Conservation (phyloP, 1,140 invertebrate genomes). For the Drosophila arawakana region DNA sequence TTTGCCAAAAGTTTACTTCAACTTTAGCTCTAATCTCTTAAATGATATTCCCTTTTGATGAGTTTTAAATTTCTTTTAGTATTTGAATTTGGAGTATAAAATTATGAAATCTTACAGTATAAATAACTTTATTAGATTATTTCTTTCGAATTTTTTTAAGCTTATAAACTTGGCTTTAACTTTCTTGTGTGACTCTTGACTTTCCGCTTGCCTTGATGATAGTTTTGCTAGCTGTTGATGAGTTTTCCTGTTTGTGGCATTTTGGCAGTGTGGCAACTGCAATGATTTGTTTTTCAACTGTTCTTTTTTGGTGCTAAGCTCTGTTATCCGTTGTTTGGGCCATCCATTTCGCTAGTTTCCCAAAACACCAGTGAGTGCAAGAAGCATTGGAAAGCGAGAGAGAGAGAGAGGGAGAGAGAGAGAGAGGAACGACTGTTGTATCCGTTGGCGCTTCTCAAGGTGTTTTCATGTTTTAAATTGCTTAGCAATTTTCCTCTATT, state of each 20-base stretch:
- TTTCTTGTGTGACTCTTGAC: background rate
- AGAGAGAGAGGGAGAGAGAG: background rate
- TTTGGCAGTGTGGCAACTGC: background rate
- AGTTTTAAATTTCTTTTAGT: too few species aligned
- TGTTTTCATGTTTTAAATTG: constrained; percentile 29
- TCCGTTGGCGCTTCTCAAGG: constrained; percentile 35
- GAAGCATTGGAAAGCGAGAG: background rate
- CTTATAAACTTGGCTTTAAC: too few species aligned
- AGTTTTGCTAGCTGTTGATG: background rate
- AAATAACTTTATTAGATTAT: too few species aligned
- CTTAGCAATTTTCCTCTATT: constrained; percentile 37
- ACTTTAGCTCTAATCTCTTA: too few species aligned
- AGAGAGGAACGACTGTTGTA: background rate
- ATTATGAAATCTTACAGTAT: too few species aligned
- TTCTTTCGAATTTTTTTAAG: too few species aligned
- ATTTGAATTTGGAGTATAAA: too few species aligned
- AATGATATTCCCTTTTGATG: too few species aligned
- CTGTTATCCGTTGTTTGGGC: background rate
- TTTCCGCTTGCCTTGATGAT: background rate
- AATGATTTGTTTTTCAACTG: background rate
- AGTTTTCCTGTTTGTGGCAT: background rate
- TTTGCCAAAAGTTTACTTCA: too few species aligned
- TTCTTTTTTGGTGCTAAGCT: background rate
- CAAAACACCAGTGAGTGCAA: background rate
- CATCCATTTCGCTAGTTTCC: constrained; percentile 3